Evolutionary conservation across 1,140 invertebrate genomes (phyloP), one percentile per base, ranked within the genome.

Genomic region (Temnothorax nylanderi): DNA sequence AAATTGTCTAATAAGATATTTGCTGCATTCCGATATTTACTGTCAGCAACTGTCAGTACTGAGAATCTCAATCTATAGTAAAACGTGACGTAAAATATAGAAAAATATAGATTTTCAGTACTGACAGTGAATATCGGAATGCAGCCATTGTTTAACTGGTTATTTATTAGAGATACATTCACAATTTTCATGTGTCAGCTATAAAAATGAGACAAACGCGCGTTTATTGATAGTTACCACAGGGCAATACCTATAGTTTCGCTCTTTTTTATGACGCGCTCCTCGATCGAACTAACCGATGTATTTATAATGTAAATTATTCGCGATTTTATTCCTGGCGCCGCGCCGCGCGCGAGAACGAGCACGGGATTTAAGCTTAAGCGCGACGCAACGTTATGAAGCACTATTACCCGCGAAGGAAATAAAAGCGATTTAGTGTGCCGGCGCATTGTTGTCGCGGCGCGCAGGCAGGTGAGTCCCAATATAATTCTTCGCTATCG

Each of bases 351-450:
- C 34, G 34, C 32, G 44, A 21, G 56, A 64, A 75, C 76, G 44
- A 51, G 41, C 85, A 51, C 21, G 78, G 58, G 78, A 87, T 87
- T 87, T 87, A 87, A 75, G 75, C 54, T 87, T 87, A 87, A 87
- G 69, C 37, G 51, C 58, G 69, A 49, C 47, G 60, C 44, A n/a
- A 74, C 69, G 78, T 87, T 87, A 87, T 87, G 78, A 87, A 84
- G 78, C 67, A 84, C 78, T 87, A 87, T 87, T 84, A 80, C 86
- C 67, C 86, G 78, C 78, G 65, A 71, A 84, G 67, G 49, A 84
- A 87, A 87, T 87, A 87, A 87, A 87, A 87, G 69, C 86, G 78
- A 87, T 87, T 87, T 84, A 87, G 67, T 62, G 85, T 54, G 69
- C 64, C 51, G 65, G 72, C 11, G 64, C 65, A 84, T 74, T 84